phyloP scores from a whole-genome alignment of 2,113 vertebrate genomes.

The Tauraco erythrolophus region DNA sequence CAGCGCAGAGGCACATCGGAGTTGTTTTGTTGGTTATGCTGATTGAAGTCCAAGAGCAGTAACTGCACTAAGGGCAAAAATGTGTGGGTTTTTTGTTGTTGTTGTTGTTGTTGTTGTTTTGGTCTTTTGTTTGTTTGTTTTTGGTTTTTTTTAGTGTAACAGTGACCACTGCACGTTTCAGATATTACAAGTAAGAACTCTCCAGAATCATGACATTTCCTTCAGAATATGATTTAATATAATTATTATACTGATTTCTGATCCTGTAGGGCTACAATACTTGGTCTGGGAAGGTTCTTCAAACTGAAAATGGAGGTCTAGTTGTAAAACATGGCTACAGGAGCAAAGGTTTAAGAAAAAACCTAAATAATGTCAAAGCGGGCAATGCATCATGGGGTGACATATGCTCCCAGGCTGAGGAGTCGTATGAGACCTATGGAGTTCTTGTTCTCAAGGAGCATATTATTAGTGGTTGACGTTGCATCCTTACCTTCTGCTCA shows the following conservation, averaged over 20 bases:
- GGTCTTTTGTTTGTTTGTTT: no score
- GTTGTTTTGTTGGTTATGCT: fast-evolving
- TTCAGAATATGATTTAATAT: not conserved
- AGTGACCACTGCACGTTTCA: not conserved
- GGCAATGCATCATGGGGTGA: not conserved
- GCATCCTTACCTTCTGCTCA: not conserved
- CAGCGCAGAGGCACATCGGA: not conserved
- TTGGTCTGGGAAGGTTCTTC: not conserved
- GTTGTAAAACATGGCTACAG: not conserved
- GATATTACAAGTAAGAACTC: not conserved
- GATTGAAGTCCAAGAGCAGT: not conserved
- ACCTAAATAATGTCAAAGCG: not conserved
- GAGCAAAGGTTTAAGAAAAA: not conserved
- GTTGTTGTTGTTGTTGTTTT: no score
- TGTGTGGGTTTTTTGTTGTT: fast-evolving
- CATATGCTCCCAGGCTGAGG: not conserved
- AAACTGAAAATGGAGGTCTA: not conserved
- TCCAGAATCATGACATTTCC: not conserved
- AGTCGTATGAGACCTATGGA: not conserved
- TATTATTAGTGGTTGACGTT: not conserved
- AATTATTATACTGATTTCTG: not conserved
- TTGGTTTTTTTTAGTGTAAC: not conserved
- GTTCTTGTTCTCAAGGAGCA: not conserved
- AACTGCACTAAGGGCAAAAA: not conserved
- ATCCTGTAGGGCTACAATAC: not conserved